Percentiles rank a stretch among this genome's conserved stretches.
Evolutionary conservation across 2,797 vertebrate species (phyloP).

Genomic region (Falco concolor): DNA sequence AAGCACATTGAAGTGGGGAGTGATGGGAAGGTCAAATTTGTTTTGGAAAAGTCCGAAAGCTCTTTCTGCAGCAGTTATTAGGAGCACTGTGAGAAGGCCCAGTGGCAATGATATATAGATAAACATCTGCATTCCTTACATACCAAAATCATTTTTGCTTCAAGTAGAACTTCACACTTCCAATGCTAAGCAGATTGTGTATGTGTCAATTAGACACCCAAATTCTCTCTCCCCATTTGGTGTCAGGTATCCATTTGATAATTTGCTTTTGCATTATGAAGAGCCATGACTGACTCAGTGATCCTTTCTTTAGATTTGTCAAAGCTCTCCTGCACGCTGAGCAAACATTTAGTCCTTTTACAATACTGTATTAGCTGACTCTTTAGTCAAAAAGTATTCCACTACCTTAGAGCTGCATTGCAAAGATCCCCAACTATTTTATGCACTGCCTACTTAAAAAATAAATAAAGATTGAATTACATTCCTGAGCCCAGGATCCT

Average conservation of each 20-base stretch:
- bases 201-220: neutral
- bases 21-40: conserved; percentile 56
- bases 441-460: conserved; percentile 41
- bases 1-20: neutral
- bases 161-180: conserved; percentile 50
- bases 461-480: conserved; percentile 54
- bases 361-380: neutral
- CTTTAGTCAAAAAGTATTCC: neutral
- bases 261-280: conserved; percentile 43
- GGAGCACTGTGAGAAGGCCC: conserved; percentile 60
- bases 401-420: neutral
- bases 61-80: conserved; percentile 55
- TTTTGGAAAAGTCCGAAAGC: conserved; percentile 66
- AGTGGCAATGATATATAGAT: conserved; percentile 59
- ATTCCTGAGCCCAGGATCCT: conserved; percentile 58
- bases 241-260: conserved; percentile 40
- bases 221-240: conserved; percentile 28
- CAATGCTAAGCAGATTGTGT: conserved; percentile 2
- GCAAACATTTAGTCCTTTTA: neutral
- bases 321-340: neutral
- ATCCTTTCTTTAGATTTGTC: conserved; percentile 27
- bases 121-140: conserved; percentile 70
- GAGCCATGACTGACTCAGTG: neutral
- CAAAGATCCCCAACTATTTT: conserved; percentile 26
- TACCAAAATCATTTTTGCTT: conserved; percentile 62